These are phyloP conservation scores for Atherix ibis DNA, from an alignment of 2,888 invertebrate species.

Conservation along the genomic window DNA sequence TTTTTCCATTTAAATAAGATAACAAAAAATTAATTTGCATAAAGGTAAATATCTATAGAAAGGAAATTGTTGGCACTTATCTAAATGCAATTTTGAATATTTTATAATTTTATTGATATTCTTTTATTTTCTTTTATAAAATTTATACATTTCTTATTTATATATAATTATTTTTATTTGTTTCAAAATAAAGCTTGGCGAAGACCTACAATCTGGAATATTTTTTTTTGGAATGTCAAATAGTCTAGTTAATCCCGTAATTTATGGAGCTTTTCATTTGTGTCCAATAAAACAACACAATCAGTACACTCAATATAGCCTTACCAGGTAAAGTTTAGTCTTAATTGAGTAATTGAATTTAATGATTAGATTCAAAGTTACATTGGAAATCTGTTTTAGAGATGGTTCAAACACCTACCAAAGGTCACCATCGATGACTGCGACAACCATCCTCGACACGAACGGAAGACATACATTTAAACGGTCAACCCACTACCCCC, in stretches of 20 bases:
- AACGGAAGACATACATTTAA: constrained; percentile 20
- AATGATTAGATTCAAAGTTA: too few relatives aligned
- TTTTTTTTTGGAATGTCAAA: constrained; percentile 80
- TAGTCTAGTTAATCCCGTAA: constrained; percentile 70
- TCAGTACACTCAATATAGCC: constrained; percentile 22
- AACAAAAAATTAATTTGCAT: too few relatives aligned
- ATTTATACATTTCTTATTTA: too few relatives aligned
- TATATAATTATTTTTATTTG: too few relatives aligned
- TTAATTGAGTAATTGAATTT: too few relatives aligned
- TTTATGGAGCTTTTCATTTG: constrained; percentile 78
- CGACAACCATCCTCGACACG: constrained; percentile 29
- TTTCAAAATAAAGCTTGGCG: constrained; percentile 52
- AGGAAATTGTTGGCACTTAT: too few relatives aligned
- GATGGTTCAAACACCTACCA: constrained; percentile 24
- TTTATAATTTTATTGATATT: too few relatives aligned
- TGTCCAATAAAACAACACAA: constrained; percentile 42
- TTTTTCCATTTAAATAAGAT: too few relatives aligned
- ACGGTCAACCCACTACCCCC: constrained; percentile 6
- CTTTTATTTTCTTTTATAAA: too few relatives aligned
- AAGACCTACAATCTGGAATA: constrained; percentile 53
- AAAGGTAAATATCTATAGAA: too few relatives aligned
- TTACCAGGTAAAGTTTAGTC: constrained; percentile 23
- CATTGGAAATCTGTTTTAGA: too few relatives aligned
- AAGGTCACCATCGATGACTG: constrained; percentile 30
- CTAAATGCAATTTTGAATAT: too few relatives aligned